Conservation (phyloP, 2,113 vertebrate genomes). For the Amphilophus citrinellus region DNA sequence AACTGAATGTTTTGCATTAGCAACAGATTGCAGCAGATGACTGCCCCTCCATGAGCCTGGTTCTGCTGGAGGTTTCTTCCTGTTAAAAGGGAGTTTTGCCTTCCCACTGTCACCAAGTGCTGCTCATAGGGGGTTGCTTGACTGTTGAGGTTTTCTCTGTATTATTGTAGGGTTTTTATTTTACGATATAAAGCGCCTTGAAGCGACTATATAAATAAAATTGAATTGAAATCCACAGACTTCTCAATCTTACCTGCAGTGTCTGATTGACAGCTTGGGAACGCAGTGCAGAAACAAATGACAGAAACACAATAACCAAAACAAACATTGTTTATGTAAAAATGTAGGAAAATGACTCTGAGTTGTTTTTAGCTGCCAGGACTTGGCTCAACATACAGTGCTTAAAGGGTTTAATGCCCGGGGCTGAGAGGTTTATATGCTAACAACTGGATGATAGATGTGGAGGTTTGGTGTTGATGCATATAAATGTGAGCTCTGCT, state of each 20-base stretch:
- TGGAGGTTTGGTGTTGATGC: slow-evolving; percentile 16
- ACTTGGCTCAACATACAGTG: background rate
- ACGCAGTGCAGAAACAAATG: background rate
- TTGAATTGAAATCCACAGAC: background rate
- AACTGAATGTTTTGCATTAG: background rate
- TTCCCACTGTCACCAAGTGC: too few relatives aligned
- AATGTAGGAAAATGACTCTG: background rate
- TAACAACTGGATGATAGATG: slow-evolving; percentile 32
- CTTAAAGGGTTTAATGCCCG: slow-evolving; percentile 12
- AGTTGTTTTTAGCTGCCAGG: background rate
- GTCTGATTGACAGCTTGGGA: background rate
- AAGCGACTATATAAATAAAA: too few relatives aligned
- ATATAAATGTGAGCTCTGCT: slow-evolving; percentile 24
- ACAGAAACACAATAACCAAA: background rate
- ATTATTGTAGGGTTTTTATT: too few relatives aligned
- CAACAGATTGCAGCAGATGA: too few relatives aligned
- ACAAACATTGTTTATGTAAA: background rate
- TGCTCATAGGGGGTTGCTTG: too few relatives aligned
- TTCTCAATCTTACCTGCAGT: background rate
- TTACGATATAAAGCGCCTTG: too few relatives aligned
- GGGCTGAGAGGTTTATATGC: slow-evolving; percentile 10
- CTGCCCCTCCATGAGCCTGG: too few relatives aligned
- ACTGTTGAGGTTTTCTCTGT: too few relatives aligned
- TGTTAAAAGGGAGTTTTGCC: too few relatives aligned
- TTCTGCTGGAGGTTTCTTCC: too few relatives aligned